Conservation (phyloP, 2,797 vertebrate genomes). For the Lithobates sylvaticus region DNA sequence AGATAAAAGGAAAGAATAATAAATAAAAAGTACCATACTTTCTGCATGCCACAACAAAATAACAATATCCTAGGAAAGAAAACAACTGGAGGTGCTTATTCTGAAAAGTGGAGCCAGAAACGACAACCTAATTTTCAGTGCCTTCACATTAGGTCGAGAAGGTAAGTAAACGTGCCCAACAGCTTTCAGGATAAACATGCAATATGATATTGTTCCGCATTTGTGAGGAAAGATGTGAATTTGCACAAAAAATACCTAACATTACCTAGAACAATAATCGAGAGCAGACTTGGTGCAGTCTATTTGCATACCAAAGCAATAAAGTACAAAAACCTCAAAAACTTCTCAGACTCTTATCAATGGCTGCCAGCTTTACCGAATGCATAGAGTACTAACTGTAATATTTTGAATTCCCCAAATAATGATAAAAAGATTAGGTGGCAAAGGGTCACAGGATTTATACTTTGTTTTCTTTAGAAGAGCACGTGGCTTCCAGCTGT, state of each 20-base stretch:
- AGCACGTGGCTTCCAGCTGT: constrained; percentile 2
- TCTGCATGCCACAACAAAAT: background rate
- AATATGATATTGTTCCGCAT: constrained; percentile 42
- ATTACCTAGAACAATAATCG: constrained; percentile 42
- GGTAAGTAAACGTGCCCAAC: constrained; percentile 16
- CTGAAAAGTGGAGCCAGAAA: background rate
- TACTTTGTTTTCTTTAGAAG: constrained; percentile 1
- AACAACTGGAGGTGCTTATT: constrained; percentile 15
- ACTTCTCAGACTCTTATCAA: constrained; percentile 19
- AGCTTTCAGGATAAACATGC: constrained; percentile 36
- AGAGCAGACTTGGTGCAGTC: constrained; percentile 5
- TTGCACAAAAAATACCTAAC: constrained; percentile 40
- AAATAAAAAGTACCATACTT: background rate
- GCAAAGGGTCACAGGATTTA: background rate
- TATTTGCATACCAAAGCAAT: constrained; percentile 38
- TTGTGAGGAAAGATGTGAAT: constrained; percentile 22
- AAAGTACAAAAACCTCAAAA: constrained; percentile 26
- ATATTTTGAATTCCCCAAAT: constrained; percentile 22
- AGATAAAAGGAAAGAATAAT: background rate
- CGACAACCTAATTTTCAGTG: background rate
- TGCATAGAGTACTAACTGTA: constrained; percentile 24
- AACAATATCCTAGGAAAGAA: constrained; percentile 8
- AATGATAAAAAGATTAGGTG: constrained; percentile 17
- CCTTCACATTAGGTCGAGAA: background rate
- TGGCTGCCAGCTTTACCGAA: constrained; percentile 13